Percentiles rank a stretch among this genome's conserved stretches.
Conservation (phyloP, 2,888 invertebrate genomes). For the Electrophaes corylata region DNA sequence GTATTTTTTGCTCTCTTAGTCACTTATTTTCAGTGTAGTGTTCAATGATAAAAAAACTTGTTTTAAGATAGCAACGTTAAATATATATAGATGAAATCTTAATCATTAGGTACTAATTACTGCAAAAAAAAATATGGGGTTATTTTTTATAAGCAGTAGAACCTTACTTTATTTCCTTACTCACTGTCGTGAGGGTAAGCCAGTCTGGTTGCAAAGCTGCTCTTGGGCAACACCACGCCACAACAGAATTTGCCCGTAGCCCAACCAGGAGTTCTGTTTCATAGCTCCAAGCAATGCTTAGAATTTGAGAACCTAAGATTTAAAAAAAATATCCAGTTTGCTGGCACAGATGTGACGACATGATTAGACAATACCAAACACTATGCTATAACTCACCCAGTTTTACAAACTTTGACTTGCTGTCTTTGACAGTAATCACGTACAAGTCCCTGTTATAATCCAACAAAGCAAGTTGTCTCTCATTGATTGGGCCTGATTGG, state of each 20-base stretch:
- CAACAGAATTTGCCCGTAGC: slow-evolving; percentile 70
- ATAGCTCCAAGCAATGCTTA: slow-evolving; percentile 75
- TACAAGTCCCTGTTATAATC: slow-evolving; percentile 96
- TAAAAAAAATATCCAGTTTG: not conserved
- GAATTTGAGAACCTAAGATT: slow-evolving; percentile 69
- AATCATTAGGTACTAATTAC: not conserved
- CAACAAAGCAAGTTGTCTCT: slow-evolving; percentile 93
- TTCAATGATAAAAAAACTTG: too few relatives aligned
- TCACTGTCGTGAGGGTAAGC: slow-evolving; percentile 72
- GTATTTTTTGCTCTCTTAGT: too few relatives aligned
- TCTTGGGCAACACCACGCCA: slow-evolving; percentile 77
- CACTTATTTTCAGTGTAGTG: too few relatives aligned
- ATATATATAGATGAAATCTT: too few relatives aligned
- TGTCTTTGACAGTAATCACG: slow-evolving; percentile 89
- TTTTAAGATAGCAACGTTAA: too few relatives aligned
- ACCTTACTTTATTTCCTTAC: slow-evolving; percentile 72
- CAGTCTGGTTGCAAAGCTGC: slow-evolving; percentile 73
- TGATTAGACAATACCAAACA: not conserved
- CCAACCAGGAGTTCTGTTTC: slow-evolving; percentile 77
- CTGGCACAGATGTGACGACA: too few relatives aligned
- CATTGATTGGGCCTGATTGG: slow-evolving; percentile 90
- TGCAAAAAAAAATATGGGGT: too few relatives aligned
- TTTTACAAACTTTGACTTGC: slow-evolving; percentile 87
- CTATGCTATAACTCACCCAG: slow-evolving; percentile 81
- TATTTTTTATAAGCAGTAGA: not conserved